Conservation (phyloP, 1,140 invertebrate genomes). For the Drusus annulatus region DNA sequence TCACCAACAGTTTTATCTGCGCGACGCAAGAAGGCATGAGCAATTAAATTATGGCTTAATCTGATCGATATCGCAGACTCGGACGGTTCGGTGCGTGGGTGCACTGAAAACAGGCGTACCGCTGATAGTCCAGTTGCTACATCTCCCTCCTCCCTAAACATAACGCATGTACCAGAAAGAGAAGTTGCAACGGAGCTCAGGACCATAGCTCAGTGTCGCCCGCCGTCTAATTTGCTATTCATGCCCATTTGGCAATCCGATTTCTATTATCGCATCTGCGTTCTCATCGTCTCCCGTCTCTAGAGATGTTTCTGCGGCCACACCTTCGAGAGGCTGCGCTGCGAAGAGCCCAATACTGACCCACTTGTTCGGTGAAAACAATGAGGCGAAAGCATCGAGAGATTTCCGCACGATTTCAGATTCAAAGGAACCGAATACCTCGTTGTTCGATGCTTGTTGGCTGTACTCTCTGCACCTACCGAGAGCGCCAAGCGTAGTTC, state of each 20-base stretch:
- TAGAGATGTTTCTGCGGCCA: constrained; percentile 22
- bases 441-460: too few species aligned
- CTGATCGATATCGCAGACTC: constrained; percentile 38
- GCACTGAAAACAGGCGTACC: background rate
- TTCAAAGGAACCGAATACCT: background rate
- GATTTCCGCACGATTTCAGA: constrained; percentile 33
- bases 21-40: background rate
- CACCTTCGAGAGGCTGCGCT: constrained; percentile 10
- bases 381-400: constrained; percentile 33
- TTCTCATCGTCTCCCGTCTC: constrained; percentile 10
- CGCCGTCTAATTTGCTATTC: constrained; percentile 42
- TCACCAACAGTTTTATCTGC: too few species aligned
- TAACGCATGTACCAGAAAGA: too few species aligned
- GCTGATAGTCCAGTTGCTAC: too few species aligned
- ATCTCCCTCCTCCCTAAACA: too few species aligned
- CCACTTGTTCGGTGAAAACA: constrained; percentile 37
- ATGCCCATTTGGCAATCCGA: constrained; percentile 42
- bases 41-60: background rate
- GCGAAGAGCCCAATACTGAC: constrained; percentile 8
- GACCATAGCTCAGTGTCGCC: background rate
- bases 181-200: too few species aligned
- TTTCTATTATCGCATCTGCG: constrained; percentile 40
- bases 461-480: too few species aligned
- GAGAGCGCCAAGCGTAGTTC: too few species aligned
- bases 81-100: constrained; percentile 11